These are phyloP conservation scores for Labeo catla DNA, from an alignment of 2,113 vertebrate genomes.

Conservation along the genomic window DNA sequence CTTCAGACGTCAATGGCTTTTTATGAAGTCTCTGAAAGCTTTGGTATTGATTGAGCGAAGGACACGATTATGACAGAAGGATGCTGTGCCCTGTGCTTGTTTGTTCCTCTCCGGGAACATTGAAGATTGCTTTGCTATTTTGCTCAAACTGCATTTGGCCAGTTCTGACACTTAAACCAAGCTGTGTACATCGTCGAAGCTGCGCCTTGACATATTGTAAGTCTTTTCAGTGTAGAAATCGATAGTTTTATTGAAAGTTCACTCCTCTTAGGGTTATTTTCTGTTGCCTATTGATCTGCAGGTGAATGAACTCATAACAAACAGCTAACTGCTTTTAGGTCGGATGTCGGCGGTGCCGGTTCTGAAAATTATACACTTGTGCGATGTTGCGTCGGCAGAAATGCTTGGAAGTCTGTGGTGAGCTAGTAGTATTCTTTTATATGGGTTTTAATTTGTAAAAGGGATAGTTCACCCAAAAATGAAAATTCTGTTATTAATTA, in stretches of 20 bases:
- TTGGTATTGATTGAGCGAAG: conserved; percentile 48
- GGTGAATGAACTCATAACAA: conserved; percentile 31
- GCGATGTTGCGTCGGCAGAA: not conserved
- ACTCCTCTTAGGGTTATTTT: conserved; percentile 34
- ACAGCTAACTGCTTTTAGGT: conserved; percentile 13
- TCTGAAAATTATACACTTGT: not conserved
- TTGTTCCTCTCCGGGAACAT: conserved; percentile 28
- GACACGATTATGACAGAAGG: conserved; percentile 39
- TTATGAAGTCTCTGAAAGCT: conserved; percentile 55
- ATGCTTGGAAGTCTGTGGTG: not conserved
- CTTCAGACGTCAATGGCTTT: conserved; percentile 42
- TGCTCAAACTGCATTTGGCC: conserved; percentile 15
- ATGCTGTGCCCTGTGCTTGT: conserved; percentile 28
- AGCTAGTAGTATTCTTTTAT: not conserved
- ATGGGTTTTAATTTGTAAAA: too few species aligned
- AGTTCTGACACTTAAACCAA: conserved; percentile 41
- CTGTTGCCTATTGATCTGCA: conserved; percentile 15
- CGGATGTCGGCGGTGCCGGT: not conserved
- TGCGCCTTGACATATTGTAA: conserved; percentile 53
- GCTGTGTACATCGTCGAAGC: conserved; percentile 43
- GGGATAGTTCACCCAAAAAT: too few species aligned
- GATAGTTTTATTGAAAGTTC: conserved; percentile 38
- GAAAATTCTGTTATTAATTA: too few species aligned
- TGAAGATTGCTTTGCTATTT: conserved; percentile 35
- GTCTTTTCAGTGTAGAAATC: conserved; percentile 52